Evolutionary conservation across 2,888 invertebrate genomes (phyloP).

Genomic region (Colostygia pectinataria): DNA sequence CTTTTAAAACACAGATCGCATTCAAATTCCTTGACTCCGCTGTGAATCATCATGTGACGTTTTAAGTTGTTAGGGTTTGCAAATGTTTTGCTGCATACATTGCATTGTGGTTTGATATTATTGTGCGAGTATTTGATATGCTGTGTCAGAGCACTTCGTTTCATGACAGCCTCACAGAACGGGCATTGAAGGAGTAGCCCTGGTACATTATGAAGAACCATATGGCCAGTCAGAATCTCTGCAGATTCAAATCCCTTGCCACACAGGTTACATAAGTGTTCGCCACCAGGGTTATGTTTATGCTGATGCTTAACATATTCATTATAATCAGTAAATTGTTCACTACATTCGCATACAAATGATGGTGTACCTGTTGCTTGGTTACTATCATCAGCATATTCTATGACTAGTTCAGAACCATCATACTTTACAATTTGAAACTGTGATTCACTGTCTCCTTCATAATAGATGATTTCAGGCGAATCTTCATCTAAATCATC

Average conservation of each 20-base stretch:
- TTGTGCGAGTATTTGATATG: slow-evolving; percentile 77
- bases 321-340: slow-evolving; percentile 64
- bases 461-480: slow-evolving; percentile 72
- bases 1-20: slow-evolving; percentile 74
- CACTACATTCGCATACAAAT: slow-evolving; percentile 74
- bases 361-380: slow-evolving; percentile 68
- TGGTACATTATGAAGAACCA: slow-evolving; percentile 65
- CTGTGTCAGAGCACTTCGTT: slow-evolving; percentile 67
- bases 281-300: slow-evolving; percentile 66
- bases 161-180: slow-evolving; percentile 67
- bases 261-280: slow-evolving; percentile 69
- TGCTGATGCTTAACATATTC: slow-evolving; percentile 73
- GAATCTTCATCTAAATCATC: slow-evolving; percentile 58
- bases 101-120: slow-evolving; percentile 69
- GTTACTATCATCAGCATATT: slow-evolving; percentile 68
- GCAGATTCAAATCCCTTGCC: slow-evolving; percentile 75
- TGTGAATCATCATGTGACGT: slow-evolving; percentile 78
- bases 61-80: slow-evolving; percentile 77
- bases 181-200: slow-evolving; percentile 65
- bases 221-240: slow-evolving; percentile 73
- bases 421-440: slow-evolving; percentile 74
- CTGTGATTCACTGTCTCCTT: slow-evolving; percentile 69
- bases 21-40: slow-evolving; percentile 69
- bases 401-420: slow-evolving; percentile 72
- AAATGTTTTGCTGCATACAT: slow-evolving; percentile 71